Conservation (phyloP, 2,888 invertebrate species). For the Scaptomyza parva region DNA sequence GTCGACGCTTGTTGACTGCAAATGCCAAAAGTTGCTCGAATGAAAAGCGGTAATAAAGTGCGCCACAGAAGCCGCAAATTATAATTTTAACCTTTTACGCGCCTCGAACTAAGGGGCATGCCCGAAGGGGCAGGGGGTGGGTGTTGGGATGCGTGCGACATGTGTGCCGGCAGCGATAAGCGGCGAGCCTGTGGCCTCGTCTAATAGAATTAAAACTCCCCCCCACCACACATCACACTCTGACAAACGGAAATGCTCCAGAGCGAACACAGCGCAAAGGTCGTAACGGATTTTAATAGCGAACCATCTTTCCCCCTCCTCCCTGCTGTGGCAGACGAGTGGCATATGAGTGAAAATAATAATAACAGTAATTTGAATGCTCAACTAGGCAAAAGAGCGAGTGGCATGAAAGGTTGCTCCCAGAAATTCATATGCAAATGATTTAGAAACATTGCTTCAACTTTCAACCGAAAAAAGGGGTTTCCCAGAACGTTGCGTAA, state of each 20-base stretch:
- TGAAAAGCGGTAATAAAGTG: conserved; percentile 71
- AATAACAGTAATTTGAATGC: conserved; percentile 79
- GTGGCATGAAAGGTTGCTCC: conserved; percentile 59
- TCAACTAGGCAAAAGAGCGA: conserved; percentile 58
- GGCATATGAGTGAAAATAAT: conserved; percentile 79
- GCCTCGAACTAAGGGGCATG: conserved; percentile 38
- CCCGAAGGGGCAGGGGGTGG: background rate
- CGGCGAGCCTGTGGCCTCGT: conserved; percentile 48
- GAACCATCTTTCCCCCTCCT: conserved; percentile 14
- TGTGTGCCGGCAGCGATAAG: conserved; percentile 71
- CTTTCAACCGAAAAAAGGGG: background rate
- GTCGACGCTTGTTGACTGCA: conserved; percentile 80
- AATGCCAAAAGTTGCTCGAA: conserved; percentile 72
- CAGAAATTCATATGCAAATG: conserved; percentile 77
- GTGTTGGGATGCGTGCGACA: conserved; percentile 35
- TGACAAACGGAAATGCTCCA: conserved; percentile 65
- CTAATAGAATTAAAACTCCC: conserved; percentile 76
- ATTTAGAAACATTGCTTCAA: conserved; percentile 60
- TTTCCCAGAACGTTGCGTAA: conserved; percentile 16
- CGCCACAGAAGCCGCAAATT: conserved; percentile 72
- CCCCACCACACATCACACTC: background rate
- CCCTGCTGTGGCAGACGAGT: conserved; percentile 27
- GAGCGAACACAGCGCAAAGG: conserved; percentile 62
- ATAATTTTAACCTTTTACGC: conserved; percentile 76
- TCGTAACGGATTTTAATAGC: conserved; percentile 67